A percentile compares a stretch with the other conserved stretches of the same genome.
phyloP scores from a whole-genome alignment of 1,140 invertebrate species.

The Bombus polaris region DNA sequence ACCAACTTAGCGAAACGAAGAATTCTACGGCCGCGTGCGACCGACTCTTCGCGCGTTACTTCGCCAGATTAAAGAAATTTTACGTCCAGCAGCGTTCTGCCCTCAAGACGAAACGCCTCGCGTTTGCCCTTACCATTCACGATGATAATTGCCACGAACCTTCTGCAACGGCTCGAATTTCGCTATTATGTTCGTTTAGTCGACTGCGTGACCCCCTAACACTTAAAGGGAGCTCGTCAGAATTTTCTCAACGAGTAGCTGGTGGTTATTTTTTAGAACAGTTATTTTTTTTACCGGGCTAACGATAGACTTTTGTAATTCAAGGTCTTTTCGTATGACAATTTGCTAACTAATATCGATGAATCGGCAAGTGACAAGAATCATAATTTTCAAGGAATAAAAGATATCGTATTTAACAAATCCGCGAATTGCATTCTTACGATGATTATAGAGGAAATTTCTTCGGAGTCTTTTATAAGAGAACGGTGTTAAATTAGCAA shows the following conservation, averaged over 20 bases:
- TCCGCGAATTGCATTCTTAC: background rate
- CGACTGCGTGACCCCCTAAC: background rate
- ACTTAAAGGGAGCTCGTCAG: too few species aligned
- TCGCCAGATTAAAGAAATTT: slow-evolving; percentile 48
- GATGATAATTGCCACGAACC: background rate
- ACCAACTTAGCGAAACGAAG: slow-evolving; percentile 73
- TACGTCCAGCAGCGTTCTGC: background rate
- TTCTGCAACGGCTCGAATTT: background rate
- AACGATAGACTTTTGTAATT: background rate
- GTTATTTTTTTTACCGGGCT: too few species aligned
- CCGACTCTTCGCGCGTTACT: slow-evolving; percentile 25
- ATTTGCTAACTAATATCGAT: background rate
- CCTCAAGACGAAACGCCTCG: background rate
- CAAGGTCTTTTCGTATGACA: background rate
- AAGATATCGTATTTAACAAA: background rate
- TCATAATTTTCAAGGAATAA: background rate
- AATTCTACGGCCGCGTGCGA: slow-evolving; percentile 16
- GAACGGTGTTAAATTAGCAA: background rate
- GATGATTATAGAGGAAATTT: background rate
- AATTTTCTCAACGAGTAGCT: background rate
- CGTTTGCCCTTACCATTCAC: slow-evolving; percentile 15
- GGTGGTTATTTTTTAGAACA: background rate
- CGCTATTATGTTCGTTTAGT: background rate
- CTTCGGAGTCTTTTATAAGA: background rate
- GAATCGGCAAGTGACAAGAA: background rate